Evolutionary conservation across 1,140 invertebrate species (phyloP).

Genomic region (Tachypleus tridentatus): DNA sequence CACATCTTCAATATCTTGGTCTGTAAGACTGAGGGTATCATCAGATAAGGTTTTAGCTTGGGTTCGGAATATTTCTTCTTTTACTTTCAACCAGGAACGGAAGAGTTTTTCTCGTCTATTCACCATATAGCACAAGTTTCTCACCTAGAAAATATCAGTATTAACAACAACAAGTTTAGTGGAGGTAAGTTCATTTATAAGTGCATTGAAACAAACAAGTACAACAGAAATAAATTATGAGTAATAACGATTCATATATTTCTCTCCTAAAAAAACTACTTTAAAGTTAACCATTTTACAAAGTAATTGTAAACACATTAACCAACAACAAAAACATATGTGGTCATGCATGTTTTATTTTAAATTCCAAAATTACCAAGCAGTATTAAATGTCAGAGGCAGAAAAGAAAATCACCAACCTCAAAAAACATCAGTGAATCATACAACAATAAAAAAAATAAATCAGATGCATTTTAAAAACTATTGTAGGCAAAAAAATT

Average conservation of each 20-base stretch:
- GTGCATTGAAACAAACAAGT: not conserved
- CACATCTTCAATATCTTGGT: slow-evolving; percentile 53
- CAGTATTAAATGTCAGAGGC: too few species aligned
- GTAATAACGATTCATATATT: not conserved
- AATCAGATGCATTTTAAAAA: not conserved
- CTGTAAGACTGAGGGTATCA: slow-evolving; percentile 37
- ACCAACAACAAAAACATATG: too few species aligned
- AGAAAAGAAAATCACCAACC: not conserved
- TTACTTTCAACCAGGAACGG: slow-evolving; percentile 64
- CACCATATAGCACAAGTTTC: slow-evolving; percentile 96
- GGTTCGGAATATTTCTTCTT: slow-evolving; percentile 86
- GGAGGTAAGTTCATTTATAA: not conserved
- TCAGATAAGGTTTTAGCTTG: slow-evolving; percentile 41
- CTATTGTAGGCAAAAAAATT: not conserved
- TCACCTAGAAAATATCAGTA: slow-evolving; percentile 43
- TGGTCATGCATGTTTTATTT: too few species aligned
- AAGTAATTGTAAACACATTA: too few species aligned
- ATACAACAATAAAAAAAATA: not conserved
- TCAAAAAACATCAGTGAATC: not conserved
- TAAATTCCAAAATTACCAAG: too few species aligned
- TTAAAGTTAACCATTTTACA: too few species aligned
- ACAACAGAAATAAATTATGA: not conserved
- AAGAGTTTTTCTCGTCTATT: slow-evolving; percentile 83
- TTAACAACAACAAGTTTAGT: not conserved
- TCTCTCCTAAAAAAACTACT: not conserved